Conservation (phyloP, 2,113 vertebrate genomes). For the Excalfactoria chinensis region DNA sequence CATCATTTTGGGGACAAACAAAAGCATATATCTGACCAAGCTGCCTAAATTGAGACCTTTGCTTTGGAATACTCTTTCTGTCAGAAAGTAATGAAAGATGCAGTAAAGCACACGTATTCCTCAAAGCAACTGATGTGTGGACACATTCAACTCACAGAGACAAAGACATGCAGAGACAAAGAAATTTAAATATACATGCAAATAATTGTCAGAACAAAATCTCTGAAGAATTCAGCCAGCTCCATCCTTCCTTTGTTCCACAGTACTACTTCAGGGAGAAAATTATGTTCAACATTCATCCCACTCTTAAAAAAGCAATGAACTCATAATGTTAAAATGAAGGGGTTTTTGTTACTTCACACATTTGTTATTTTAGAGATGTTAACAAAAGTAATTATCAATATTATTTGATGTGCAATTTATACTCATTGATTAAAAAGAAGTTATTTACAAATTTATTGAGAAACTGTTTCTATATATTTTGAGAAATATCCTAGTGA, state of each 20-base stretch:
- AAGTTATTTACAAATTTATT: not conserved
- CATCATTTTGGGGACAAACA: not conserved
- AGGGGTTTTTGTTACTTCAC: not conserved
- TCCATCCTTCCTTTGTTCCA: not conserved
- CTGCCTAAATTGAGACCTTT: not conserved
- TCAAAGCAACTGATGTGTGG: not conserved
- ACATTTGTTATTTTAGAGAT: not conserved
- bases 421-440: not conserved
- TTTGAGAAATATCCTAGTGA: not conserved
- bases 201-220: not conserved
- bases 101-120: not conserved
- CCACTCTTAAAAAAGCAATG: not conserved
- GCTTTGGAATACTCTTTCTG: not conserved
- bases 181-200: not conserved
- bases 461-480: not conserved
- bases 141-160: not conserved
- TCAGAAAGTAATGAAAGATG: not conserved
- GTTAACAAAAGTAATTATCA: conserved; percentile 12
- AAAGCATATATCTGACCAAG: not conserved
- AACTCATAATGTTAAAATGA: not conserved
- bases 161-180: not conserved
- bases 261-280: not conserved
- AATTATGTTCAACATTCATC: not conserved
- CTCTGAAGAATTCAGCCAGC: not conserved
- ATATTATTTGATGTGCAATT: not conserved